Conservation (phyloP, 2,888 invertebrate genomes). For the Podabrus alpinus region DNA sequence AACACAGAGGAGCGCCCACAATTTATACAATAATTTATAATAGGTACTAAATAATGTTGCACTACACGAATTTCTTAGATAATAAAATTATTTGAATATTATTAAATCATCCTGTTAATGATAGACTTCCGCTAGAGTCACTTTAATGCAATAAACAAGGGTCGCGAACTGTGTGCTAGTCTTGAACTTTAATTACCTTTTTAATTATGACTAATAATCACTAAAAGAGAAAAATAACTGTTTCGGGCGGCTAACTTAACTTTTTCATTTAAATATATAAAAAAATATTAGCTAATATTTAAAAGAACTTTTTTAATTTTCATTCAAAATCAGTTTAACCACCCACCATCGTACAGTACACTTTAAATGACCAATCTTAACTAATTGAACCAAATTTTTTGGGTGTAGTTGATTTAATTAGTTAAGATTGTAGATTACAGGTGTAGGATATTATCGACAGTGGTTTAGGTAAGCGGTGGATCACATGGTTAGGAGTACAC, state of each 20-base stretch:
- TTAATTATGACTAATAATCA: background rate
- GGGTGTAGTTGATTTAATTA: no score
- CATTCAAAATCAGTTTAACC: no score
- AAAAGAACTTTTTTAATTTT: background rate
- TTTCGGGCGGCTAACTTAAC: background rate
- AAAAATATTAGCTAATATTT: background rate
- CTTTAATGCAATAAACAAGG: background rate
- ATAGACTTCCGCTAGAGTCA: background rate
- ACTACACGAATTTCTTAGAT: background rate
- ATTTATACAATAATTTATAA: no score
- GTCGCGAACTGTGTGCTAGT: conserved; percentile 4
- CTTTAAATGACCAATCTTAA: no score
- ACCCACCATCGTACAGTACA: no score
- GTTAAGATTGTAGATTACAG: no score
- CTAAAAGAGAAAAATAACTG: background rate
- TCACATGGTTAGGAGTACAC: no score
- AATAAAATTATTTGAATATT: background rate
- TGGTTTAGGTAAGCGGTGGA: no score
- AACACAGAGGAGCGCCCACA: no score
- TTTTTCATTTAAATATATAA: background rate
- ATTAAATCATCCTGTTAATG: background rate
- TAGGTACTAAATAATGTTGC: background rate
- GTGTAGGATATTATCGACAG: no score
- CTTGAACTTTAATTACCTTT: conserved; percentile 2
- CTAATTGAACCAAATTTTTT: no score